Percentiles rank a stretch among this genome's conserved stretches.
Evolutionary conservation across 2,113 vertebrate genomes (phyloP).

Genomic region (Cryptomyrus ogoouensis): DNA sequence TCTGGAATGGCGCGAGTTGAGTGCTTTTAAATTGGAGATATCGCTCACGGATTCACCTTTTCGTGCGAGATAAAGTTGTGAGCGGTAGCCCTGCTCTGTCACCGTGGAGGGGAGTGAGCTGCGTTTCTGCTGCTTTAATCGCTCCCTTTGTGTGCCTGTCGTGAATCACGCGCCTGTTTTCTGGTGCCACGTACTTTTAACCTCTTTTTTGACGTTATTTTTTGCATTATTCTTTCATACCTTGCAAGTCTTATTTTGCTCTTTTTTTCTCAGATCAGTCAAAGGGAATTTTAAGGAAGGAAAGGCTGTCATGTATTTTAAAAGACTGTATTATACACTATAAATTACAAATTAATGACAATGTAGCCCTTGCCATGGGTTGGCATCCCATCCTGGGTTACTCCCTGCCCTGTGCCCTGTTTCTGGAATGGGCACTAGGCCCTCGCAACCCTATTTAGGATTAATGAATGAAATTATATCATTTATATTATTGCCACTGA

Average conservation of each 20-base stretch:
- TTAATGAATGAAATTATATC: neutral
- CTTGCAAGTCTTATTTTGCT: neutral
- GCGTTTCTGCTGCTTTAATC: constrained; percentile 14
- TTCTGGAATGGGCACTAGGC: neutral
- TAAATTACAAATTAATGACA: neutral
- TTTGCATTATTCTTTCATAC: neutral
- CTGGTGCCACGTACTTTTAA: neutral
- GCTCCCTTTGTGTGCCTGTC: constrained; percentile 14
- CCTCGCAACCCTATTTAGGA: neutral
- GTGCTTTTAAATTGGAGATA: constrained; percentile 99
- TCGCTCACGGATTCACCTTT: constrained; percentile 99
- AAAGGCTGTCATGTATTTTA: neutral
- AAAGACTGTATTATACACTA: neutral
- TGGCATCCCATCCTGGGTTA: neutral
- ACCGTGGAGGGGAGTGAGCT: constrained; percentile 65
- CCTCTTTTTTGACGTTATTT: neutral
- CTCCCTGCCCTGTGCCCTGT: neutral
- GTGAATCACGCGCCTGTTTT: neutral
- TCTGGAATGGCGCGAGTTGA: constrained; percentile 98
- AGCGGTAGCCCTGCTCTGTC: constrained; percentile 96
- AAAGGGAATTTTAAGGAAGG: neutral
- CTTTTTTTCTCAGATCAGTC: neutral
- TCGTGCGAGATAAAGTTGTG: constrained; percentile 99
- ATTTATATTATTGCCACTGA: neutral
- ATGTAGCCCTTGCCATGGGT: neutral